Conservation (phyloP, 2,797 vertebrate species). For the Sebastes trivittatus region DNA sequence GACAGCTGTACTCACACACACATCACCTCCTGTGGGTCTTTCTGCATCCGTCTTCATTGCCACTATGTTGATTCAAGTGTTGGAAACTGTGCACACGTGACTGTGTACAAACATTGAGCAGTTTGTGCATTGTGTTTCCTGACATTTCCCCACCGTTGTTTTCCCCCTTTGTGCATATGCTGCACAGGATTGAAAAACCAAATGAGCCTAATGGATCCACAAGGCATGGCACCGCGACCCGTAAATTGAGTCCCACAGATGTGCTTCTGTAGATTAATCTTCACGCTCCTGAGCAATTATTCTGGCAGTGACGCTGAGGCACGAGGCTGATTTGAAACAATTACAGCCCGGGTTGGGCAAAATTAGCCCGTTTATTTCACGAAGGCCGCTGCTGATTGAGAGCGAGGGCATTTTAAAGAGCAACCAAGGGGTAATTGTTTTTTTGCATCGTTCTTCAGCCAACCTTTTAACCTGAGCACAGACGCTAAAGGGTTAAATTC, state of each 20-base stretch:
- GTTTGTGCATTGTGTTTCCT: conserved; percentile 29
- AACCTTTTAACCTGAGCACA: conserved; percentile 10
- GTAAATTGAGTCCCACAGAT: conserved; percentile 81
- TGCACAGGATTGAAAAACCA: conserved; percentile 50
- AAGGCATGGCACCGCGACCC: conserved; percentile 51
- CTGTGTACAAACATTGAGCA: conserved; percentile 21
- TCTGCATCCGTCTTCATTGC: not conserved
- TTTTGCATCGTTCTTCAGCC: conserved; percentile 46
- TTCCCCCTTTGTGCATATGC: conserved; percentile 58
- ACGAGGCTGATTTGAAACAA: conserved; percentile 83
- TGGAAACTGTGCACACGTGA: not conserved
- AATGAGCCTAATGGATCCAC: conserved; percentile 69
- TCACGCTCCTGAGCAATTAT: conserved; percentile 77
- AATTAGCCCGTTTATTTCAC: conserved; percentile 74
- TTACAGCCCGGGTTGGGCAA: conserved; percentile 77
- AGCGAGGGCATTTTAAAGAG: conserved; percentile 59
- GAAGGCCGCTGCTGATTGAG: conserved; percentile 58
- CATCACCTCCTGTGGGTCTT: not conserved
- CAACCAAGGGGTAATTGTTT: conserved; percentile 57
- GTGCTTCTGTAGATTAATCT: conserved; percentile 83
- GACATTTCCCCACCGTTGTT: conserved; percentile 24
- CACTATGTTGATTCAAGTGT: not conserved
- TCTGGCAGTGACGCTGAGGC: conserved; percentile 68
- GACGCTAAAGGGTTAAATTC: conserved; percentile 1
- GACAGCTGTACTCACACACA: not conserved